Evolutionary conservation across 2,797 vertebrate genomes (phyloP), one percentile per base, ranked within the genome.

Genomic region (Erethizon dorsatum): DNA sequence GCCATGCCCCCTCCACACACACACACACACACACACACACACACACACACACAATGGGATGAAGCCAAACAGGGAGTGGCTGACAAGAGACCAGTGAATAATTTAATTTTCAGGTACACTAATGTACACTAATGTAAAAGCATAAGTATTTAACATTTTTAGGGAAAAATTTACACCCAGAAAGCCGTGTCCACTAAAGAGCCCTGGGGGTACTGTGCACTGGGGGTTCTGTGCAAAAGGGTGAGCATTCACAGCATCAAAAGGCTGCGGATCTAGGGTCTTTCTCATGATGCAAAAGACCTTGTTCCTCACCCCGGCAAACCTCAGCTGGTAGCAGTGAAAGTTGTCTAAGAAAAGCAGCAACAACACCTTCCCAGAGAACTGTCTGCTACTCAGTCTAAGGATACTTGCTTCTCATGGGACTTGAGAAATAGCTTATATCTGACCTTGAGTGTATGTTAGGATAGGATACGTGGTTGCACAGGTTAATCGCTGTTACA

Each of bases 351-450:
- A 77, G 87, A 56, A 45, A 83, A 77, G 20, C 41, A 94, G 6
- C 50, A 87, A 59, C 4, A 71, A 18, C 59, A 88, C 28, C 33
- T 77, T 63, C 56, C 41, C 41, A 92, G 3, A 14, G 37, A 88
- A 63, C 50, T 50, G 5, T 63, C n/a, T 73, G 56, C 11, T 61
- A 31, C 6, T 67, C 41, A 57, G 31, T 33, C 50, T 57, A 59
- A 63, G 13, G 37, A 78, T 67, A 17, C 65, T 88, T 57, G 57
- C 26, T 92, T 83, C 83, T 52, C 13, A 18, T n/a, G n/a, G 47
- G 56, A 82, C 37, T 63, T 73, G 47, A 75, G 28, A 75, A 95
- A 88, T 41, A 67, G 41, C 67, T 79, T 90, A 41, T 63, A 83
- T 18, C 90, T 78, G 84, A 52, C 17, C 65, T 67, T 52, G 65